A percentile compares a stretch with the other conserved stretches of the same genome.
phyloP scores from a whole-genome alignment of 2,888 invertebrate genomes.

The Protonemura montana region DNA sequence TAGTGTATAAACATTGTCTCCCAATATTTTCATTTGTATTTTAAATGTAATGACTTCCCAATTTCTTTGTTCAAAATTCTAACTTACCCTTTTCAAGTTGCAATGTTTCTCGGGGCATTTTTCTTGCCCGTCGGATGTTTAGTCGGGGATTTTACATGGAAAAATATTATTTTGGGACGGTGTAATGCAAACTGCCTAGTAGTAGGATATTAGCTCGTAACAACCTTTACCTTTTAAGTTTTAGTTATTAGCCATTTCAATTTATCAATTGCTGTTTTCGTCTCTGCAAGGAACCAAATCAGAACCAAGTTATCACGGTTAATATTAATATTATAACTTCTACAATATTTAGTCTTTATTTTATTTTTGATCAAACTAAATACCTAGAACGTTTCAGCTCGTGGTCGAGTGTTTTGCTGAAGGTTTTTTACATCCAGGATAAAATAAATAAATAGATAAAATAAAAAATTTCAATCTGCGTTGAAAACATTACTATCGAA shows the following conservation, averaged over 20 bases:
- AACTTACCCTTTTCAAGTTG: background rate
- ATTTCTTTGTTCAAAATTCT: background rate
- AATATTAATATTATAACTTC: background rate
- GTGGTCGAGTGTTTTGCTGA: background rate
- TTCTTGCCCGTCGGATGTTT: background rate
- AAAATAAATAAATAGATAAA: background rate
- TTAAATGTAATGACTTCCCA: background rate
- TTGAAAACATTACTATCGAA: background rate
- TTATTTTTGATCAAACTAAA: background rate
- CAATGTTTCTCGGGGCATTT: background rate
- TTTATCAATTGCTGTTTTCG: background rate
- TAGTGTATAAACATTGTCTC: background rate
- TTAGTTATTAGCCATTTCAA: background rate
- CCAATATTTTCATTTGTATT: background rate
- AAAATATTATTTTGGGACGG: background rate
- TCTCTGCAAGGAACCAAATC: background rate
- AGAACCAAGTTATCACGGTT: background rate
- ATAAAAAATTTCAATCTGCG: background rate
- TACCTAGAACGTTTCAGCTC: background rate
- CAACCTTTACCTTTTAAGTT: background rate
- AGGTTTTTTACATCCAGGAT: background rate
- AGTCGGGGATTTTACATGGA: background rate
- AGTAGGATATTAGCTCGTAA: background rate
- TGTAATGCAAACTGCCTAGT: background rate
- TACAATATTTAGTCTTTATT: background rate